phyloP scores from a whole-genome alignment of 2,888 invertebrate species.

The Cylloceria caligata region DNA sequence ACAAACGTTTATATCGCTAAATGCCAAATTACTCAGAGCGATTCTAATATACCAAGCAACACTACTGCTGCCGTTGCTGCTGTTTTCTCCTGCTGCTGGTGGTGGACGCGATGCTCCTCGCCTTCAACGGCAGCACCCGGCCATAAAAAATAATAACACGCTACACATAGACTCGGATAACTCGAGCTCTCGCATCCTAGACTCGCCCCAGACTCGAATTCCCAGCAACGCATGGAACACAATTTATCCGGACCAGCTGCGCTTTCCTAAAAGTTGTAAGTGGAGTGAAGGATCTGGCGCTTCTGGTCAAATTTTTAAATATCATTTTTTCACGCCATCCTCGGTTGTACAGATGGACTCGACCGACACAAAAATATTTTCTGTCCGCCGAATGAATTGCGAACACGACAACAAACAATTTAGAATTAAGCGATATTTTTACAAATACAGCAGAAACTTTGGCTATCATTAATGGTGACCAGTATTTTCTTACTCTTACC shows the following conservation, averaged over 20 bases:
- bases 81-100: constrained; percentile 1
- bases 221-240: constrained; percentile 24
- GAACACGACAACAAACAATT: no score
- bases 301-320: constrained; percentile 57
- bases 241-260: constrained; percentile 59
- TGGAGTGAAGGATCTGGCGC: constrained; percentile 50
- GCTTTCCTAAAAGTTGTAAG: constrained; percentile 41
- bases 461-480: no score
- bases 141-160: constrained; percentile 82
- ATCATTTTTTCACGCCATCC: constrained; percentile 29
- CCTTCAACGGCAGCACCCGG: constrained; percentile 64
- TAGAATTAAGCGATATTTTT: no score
- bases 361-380: not conserved
- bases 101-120: not conserved
- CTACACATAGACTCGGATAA: constrained; percentile 71
- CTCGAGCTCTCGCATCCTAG: constrained; percentile 48
- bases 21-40: constrained; percentile 81
- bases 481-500: no score
- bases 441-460: no score
- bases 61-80: constrained; percentile 15
- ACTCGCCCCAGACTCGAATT: constrained; percentile 56
- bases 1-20: constrained; percentile 84
- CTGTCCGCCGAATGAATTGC: not conserved
- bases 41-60: constrained; percentile 63
- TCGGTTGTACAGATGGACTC: no score